Evolutionary conservation across 2,113 vertebrate species (phyloP), one percentile per base, ranked within the genome.

Genomic region (Charina bottae): DNA sequence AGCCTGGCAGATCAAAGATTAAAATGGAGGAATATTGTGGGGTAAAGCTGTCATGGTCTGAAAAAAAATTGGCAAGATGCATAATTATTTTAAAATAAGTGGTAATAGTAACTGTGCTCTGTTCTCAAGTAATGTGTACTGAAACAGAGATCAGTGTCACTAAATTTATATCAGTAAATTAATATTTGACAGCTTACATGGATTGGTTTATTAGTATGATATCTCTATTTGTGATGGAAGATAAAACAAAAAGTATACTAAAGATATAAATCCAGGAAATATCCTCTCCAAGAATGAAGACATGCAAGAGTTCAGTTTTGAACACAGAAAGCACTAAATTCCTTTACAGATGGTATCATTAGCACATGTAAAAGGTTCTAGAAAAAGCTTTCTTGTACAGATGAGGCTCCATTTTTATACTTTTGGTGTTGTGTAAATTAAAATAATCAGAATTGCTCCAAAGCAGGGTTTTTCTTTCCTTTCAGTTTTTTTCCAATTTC

Each of bases 341-440:
- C 68, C 92, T 95, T 96, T 96, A 96, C 95, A 95, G 93, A 94
- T 88, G 94, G 91, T 91, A 90, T 94, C 95, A 93, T 83, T 91
- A 83, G 55, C 68, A 93, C 90, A 85, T 53, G 94, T 83, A 94
- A 42, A 60, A 93, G 78, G 89, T 54, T 53, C 55, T 46, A 83
- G 49, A 6, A 24, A 37, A 89, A 95, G 90, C 95, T 93, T 85
- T 85, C 86, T 91, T 93, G 60, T 95, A 90, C 90, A 92, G 59
- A 84, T 58, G 42, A 84, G 93, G 19, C 62, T 94, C 89, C 64
- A 94, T 49, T 88, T 90, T 85, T 15, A 4, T 37, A 68, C 68
- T 42, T 54, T 49, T 19, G 13, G 11, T 90, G 64, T 83, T 54
- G 88, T 9, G 64, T 58, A 95, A 89, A 92, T 94, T 89, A 60